Percentiles rank a stretch among this genome's conserved stretches.
Conservation (phyloP, 2,888 invertebrate species). For the Bursaphelenchus okinawaensis region DNA sequence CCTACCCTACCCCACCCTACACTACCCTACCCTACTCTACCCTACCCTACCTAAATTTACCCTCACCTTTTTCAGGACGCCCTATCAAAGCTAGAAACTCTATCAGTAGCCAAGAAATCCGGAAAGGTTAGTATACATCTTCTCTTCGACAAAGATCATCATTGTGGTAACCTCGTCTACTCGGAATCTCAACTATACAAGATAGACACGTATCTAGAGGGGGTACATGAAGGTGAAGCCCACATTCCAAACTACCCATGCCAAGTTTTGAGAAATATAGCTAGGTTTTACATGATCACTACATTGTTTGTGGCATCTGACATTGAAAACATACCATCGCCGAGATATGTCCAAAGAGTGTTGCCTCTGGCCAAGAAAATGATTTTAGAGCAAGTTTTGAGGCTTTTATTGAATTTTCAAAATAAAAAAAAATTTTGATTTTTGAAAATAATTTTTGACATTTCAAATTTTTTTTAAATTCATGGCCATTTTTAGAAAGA, state of each 20-base stretch:
- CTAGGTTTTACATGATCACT: slow-evolving; percentile 13
- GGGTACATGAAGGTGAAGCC: not conserved
- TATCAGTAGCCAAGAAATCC: not conserved
- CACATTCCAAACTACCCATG: slow-evolving; percentile 11
- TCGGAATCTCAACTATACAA: not conserved
- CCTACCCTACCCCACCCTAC: too few species aligned
- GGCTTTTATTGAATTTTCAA: too few species aligned
- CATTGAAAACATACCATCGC: slow-evolving; percentile 20
- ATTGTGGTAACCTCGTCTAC: not conserved
- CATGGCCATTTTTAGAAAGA: not conserved
- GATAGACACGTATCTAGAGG: not conserved
- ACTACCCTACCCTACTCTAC: too few species aligned
- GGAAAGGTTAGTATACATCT: slow-evolving; percentile 14
- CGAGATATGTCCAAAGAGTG: slow-evolving; percentile 11
- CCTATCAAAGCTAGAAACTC: not conserved
- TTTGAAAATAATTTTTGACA: too few species aligned
- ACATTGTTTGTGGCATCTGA: slow-evolving; percentile 15
- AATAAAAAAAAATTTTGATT: too few species aligned
- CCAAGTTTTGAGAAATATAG: slow-evolving; percentile 22
- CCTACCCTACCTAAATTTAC: too few species aligned
- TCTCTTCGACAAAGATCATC: slow-evolving; percentile 3
- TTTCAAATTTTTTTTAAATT: too few species aligned
- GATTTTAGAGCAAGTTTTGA: not conserved
- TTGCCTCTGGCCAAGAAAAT: not conserved
- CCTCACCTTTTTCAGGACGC: not conserved